Evolutionary conservation across 2,888 invertebrate species (phyloP).

Genomic region (Unio delphinus): DNA sequence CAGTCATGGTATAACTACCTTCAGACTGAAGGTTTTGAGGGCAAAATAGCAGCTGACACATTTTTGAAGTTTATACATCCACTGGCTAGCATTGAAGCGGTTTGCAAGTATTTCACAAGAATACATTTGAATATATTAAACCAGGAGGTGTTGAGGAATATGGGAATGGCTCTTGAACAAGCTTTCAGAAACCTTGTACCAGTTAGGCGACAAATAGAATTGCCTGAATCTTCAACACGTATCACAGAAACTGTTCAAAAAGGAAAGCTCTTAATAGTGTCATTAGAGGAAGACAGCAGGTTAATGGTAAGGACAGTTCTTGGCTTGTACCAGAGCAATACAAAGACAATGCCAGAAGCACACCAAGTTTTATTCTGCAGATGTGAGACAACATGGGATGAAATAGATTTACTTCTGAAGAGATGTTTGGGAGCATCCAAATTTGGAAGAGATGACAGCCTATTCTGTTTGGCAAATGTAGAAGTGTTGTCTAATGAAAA

Average conservation of each 20-base stretch:
- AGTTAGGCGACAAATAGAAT: constrained; percentile 10
- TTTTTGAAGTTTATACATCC: constrained; percentile 36
- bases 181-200: constrained; percentile 14
- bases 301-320: constrained; percentile 37
- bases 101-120: too few species aligned
- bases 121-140: not conserved
- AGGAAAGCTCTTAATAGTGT: constrained; percentile 30
- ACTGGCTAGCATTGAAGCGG: too few species aligned
- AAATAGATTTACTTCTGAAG: constrained; percentile 33
- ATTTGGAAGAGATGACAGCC: constrained; percentile 1
- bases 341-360: constrained; percentile 34
- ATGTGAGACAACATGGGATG: constrained; percentile 38
- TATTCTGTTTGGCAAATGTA: constrained; percentile 43
- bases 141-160: constrained; percentile 5
- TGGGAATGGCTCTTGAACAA: constrained; percentile 21
- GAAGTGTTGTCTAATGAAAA: constrained; percentile 39
- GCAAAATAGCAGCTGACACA: constrained; percentile 8
- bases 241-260: constrained; percentile 32
- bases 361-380: constrained; percentile 45
- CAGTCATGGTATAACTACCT: constrained; percentile 28
- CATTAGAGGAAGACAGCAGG: constrained; percentile 34
- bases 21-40: constrained; percentile 5
- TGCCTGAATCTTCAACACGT: constrained; percentile 6
- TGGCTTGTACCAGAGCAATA: constrained; percentile 36
- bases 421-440: constrained; percentile 25